Conservation (phyloP, 2,113 vertebrate genomes). For the Odocoileus virginianus region DNA sequence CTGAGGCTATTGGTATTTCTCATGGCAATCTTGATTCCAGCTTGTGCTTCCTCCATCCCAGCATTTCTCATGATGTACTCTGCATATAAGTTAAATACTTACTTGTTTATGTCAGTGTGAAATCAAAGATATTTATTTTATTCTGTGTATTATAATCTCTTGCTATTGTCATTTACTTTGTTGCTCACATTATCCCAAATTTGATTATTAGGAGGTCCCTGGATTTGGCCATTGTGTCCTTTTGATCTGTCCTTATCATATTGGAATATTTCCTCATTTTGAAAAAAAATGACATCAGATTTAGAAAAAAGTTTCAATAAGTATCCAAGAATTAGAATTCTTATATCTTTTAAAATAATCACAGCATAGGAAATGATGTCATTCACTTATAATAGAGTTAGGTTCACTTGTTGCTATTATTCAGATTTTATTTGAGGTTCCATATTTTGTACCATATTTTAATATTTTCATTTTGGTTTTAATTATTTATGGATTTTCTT, state of each 20-base stretch:
- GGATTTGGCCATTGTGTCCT: not conserved
- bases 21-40: no score
- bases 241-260: not conserved
- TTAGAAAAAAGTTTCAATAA: not conserved
- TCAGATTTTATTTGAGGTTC: not conserved
- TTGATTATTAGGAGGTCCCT: not conserved
- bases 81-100: not conserved
- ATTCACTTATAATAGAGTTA: not conserved
- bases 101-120: not conserved
- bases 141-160: not conserved
- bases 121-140: not conserved
- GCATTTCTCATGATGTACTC: no score
- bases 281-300: not conserved
- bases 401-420: not conserved
- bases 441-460: not conserved
- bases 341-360: not conserved
- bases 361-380: not conserved
- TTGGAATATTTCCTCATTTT: not conserved
- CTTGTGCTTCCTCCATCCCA: no score
- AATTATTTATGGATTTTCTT: not conserved
- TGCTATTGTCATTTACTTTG: not conserved
- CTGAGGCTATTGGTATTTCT: no score
- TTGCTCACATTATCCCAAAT: not conserved
- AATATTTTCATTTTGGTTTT: not conserved
- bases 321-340: not conserved